Base-by-base conservation (phyloP, 2,113 vertebrate genomes). In the Menidia beryllina region DNA sequence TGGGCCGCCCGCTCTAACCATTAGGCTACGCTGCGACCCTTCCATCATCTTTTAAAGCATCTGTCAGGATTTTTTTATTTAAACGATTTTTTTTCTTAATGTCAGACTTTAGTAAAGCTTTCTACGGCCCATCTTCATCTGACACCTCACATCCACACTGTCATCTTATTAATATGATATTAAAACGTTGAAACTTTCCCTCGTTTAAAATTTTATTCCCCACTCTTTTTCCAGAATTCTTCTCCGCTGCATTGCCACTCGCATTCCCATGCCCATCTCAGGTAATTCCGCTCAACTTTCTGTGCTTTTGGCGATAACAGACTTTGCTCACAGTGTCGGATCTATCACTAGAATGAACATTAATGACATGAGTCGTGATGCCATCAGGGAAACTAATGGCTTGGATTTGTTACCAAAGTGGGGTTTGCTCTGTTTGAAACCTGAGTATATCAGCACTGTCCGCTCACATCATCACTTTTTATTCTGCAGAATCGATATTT, bases 141-240 rank as follows among this genome's bases (percentile, higher is more conserved):
- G 82, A 72, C 62, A 76, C 73, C 30, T 61, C 73, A 75, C 72
- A 50, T 80, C 69, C 78, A 72, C 66, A 45, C 49, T 47, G 51
- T 67, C 49, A 38, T 63, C 66, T 52, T 48, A 34, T 67, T 87
- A 75, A 85, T 84, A 52, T 74, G 85, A 66, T 76, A 51, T 69
- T 88, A 79, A 86, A n/a, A n/a, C n/a, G n/a, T n/a, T n/a, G 79
- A 53, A 80, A 81, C 79, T 88, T 87, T 79, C n/a, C 43, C 77
- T 80, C 79, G 21, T 68, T 24, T 69, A 66, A 39, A 27, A 53
- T 69, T 72, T 56, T 43, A 48, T 52, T 38, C 24, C 69, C 17
- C 25, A 26, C n/a, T 34, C 20, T 0, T 65, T 47, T 53, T 24
- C 23, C 61, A 17, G 30, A 45, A 43, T 45, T 30, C 4, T 43